Percentiles rank a stretch among this genome's conserved stretches.
These are phyloP conservation scores for Radopholus similis DNA, from an alignment of 1,140 invertebrate species.

Conservation along the genomic window DNA sequence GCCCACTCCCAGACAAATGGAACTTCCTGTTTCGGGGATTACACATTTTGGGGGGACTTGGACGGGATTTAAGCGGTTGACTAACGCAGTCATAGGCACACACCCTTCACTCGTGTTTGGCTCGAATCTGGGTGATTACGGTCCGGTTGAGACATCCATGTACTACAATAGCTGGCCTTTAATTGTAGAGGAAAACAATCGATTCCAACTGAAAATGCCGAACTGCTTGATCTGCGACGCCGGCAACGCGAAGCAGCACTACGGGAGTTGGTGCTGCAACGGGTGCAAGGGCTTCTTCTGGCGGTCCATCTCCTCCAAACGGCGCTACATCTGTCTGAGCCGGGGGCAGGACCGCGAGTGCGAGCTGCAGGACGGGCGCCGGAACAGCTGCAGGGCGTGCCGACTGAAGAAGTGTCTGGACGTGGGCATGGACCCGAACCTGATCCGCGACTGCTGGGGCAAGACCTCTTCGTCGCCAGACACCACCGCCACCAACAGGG, in stretches of 20 bases:
- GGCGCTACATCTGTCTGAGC: conserved; percentile 10
- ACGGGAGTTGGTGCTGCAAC: conserved; percentile 15
- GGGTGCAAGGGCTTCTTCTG: conserved; percentile 13
- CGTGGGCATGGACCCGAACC: conserved; percentile 58
- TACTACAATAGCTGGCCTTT: too few species aligned
- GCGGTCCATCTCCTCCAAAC: not conserved
- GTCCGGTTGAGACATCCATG: too few species aligned
- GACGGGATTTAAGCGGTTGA: too few species aligned
- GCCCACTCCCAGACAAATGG: too few species aligned
- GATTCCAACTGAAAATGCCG: too few species aligned
- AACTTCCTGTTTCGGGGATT: too few species aligned
- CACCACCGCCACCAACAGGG: not conserved
- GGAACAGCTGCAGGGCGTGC: conserved; percentile 57
- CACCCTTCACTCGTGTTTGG: too few species aligned
- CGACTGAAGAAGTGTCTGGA: conserved; percentile 58
- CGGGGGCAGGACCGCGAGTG: not conserved
- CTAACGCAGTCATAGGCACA: too few species aligned
- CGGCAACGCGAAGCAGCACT: conserved; percentile 8
- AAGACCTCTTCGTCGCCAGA: not conserved
- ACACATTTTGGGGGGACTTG: too few species aligned
- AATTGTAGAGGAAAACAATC: too few species aligned
- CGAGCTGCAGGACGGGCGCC: conserved; percentile 37
- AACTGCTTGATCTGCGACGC: conserved; percentile 15
- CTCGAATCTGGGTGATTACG: too few species aligned
- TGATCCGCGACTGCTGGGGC: conserved; percentile 15